Percentiles rank a stretch among this genome's conserved stretches.
These are phyloP conservation scores for Rhinichthys osculus DNA, from an alignment of 2,797 vertebrate genomes.

Conservation along the genomic window DNA sequence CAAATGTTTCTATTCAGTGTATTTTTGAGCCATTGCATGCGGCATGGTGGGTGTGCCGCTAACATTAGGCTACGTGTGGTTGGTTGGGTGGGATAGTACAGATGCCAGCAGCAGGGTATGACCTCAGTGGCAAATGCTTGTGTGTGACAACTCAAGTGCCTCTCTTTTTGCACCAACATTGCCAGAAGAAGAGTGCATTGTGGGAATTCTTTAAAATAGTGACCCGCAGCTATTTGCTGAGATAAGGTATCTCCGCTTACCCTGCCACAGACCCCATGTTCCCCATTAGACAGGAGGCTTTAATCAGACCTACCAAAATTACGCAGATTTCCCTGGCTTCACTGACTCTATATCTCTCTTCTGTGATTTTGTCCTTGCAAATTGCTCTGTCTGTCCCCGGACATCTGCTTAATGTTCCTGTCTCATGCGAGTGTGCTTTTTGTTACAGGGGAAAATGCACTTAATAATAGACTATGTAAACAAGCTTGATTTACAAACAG, in stretches of 20 bases:
- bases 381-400: slow-evolving; percentile 17
- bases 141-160: slow-evolving; percentile 27
- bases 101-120: slow-evolving; percentile 30
- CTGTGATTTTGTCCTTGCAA: slow-evolving; percentile 40
- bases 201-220: slow-evolving; percentile 67
- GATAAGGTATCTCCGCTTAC: slow-evolving; percentile 74
- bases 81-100: slow-evolving; percentile 29
- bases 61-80: slow-evolving; percentile 17
- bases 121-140: slow-evolving; percentile 11
- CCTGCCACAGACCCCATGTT: slow-evolving; percentile 58
- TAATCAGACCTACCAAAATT: slow-evolving; percentile 56
- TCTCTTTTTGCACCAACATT: slow-evolving; percentile 1
- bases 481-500: slow-evolving; percentile 31
- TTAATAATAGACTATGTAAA: slow-evolving; percentile 25
- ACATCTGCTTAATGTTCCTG: slow-evolving; percentile 42
- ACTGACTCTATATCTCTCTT: slow-evolving; percentile 20
- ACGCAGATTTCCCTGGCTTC: slow-evolving; percentile 34
- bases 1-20: slow-evolving; percentile 58
- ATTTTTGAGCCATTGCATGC: slow-evolving; percentile 33
- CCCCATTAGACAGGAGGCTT: slow-evolving; percentile 48
- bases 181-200: slow-evolving; percentile 48
- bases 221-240: slow-evolving; percentile 65
- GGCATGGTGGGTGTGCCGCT: slow-evolving; percentile 21
- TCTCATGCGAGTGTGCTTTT: slow-evolving; percentile 30
- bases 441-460: slow-evolving; percentile 2